These are phyloP conservation scores for Unio delphinus DNA, from an alignment of 2,888 invertebrate genomes.

Conservation along the genomic window DNA sequence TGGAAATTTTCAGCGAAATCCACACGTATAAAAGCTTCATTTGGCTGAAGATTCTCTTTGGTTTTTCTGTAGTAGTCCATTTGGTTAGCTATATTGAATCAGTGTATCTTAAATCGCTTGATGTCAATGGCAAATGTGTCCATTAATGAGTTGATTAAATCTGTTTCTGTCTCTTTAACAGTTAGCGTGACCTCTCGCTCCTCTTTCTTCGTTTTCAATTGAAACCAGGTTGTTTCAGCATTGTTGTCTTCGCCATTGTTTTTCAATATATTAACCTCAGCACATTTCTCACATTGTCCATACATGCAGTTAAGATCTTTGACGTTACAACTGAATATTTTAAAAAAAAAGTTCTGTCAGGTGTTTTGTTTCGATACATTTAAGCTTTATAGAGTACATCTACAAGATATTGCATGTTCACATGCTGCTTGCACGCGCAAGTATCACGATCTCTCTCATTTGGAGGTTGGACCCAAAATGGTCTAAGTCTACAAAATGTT, in stretches of 20 bases:
- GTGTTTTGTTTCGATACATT: background rate
- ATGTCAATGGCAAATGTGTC: slow-evolving; percentile 4
- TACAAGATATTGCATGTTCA: background rate
- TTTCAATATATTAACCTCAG: background rate
- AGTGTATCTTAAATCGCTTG: slow-evolving; percentile 3
- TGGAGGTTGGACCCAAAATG: slow-evolving; percentile 15
- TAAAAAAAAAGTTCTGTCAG: background rate
- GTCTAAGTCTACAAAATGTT: slow-evolving; percentile 8
- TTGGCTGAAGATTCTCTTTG: slow-evolving; percentile 8
- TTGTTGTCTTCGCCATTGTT: slow-evolving; percentile 1
- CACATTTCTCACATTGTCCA: slow-evolving; percentile 6
- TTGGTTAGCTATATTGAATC: slow-evolving; percentile 5
- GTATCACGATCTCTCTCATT: slow-evolving; percentile 10
- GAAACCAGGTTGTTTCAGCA: slow-evolving; percentile 3
- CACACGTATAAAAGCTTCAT: slow-evolving; percentile 15
- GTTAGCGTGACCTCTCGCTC: slow-evolving; percentile 6
- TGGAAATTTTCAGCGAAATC: slow-evolving; percentile 21
- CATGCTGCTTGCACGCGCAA: background rate
- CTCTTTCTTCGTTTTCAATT: slow-evolving; percentile 9
- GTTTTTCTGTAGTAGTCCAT: slow-evolving; percentile 1
- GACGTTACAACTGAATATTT: background rate
- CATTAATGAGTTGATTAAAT: slow-evolving; percentile 1
- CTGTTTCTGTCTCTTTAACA: slow-evolving; percentile 1
- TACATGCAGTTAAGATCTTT: slow-evolving; percentile 8
- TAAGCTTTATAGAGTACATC: background rate